Conservation (phyloP, 1,140 invertebrate genomes). For the Pygmarrhopalites habei region DNA sequence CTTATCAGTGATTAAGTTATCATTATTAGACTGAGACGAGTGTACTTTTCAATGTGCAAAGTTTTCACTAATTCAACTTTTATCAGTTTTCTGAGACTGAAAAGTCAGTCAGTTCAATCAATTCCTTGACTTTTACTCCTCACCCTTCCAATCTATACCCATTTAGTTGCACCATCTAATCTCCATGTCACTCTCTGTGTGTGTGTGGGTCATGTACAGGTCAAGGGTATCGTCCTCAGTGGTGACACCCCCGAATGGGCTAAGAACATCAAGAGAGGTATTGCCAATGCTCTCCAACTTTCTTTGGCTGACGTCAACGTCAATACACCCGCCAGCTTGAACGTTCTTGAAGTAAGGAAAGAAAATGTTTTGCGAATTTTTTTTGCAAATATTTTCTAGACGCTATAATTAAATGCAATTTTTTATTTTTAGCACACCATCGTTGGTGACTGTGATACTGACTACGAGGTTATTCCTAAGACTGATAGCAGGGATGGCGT, state of each 20-base stretch:
- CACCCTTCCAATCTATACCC: not conserved
- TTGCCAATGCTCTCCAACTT: constrained; percentile 32
- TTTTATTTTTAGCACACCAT: constrained; percentile 25
- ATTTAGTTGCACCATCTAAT: not conserved
- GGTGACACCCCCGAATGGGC: constrained; percentile 29
- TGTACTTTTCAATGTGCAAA: too few relatives aligned
- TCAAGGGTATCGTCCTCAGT: constrained; percentile 26
- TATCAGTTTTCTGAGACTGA: not conserved
- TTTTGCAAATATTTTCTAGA: too few relatives aligned
- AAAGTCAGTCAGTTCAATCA: not conserved
- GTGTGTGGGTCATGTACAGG: constrained; percentile 18
- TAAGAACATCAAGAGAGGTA: constrained; percentile 32
- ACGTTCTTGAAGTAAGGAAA: constrained; percentile 22
- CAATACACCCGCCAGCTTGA: constrained; percentile 7
- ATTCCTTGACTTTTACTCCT: not conserved
- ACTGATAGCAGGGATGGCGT: not conserved
- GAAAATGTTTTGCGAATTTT: too few relatives aligned
- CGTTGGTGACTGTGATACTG: constrained; percentile 31
- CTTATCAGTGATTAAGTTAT: too few relatives aligned
- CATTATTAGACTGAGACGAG: too few relatives aligned
- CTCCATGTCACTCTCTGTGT: not conserved
- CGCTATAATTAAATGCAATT: not conserved
- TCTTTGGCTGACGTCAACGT: constrained; percentile 21
- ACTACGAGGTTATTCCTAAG: constrained; percentile 32
- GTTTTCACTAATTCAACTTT: too few relatives aligned